Evolutionary conservation across 2,888 invertebrate genomes (phyloP), one percentile per base, ranked within the genome.

Genomic region (Diplolepis rosae): DNA sequence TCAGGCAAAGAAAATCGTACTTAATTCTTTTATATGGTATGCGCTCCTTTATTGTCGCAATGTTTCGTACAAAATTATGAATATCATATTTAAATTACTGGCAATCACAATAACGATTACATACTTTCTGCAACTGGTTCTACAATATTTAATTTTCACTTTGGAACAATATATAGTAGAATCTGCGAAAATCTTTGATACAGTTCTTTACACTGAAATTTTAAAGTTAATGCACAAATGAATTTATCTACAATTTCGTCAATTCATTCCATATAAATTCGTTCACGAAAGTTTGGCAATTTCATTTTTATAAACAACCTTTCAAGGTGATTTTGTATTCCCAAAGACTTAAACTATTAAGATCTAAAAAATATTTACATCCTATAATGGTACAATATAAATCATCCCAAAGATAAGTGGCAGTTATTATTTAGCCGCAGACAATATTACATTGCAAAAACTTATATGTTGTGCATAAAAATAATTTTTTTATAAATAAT

Each of bases 11-110:
- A 45, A 7, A 1, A 4, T 27, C 18, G 5, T 13, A 24, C 2
- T 27, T n/a, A 7, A 5, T 15, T 15, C 15, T 27, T 15, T 51
- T 27, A 51, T 52, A 52, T 27, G n/a, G 5, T 52, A 56, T 61
- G n/a, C 6, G 13, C 7, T 22, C 22, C 5, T 56, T 56, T 56
- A 54, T 54, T 54, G 18, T 56, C 54, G 15, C 32, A 32, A 32
- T 32, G 11, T 11, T 35, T 32, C n/a, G 61, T 61, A 61, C 24
- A 61, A 61, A 39, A 61, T 39, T 39, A 24, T 39, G n/a, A 39
- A 22, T 61, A 39, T 7, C 45, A 24, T n/a, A 24, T 39, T 39
- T 61, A 56, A 56, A 56, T 56, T n/a, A 56, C 24, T 7, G 35
- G 22, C 0, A 27, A 39, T 32, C 61, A 61, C 18, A 32, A 61